Conservation (phyloP, 2,888 invertebrate species). For the Synergus umbraculus region DNA sequence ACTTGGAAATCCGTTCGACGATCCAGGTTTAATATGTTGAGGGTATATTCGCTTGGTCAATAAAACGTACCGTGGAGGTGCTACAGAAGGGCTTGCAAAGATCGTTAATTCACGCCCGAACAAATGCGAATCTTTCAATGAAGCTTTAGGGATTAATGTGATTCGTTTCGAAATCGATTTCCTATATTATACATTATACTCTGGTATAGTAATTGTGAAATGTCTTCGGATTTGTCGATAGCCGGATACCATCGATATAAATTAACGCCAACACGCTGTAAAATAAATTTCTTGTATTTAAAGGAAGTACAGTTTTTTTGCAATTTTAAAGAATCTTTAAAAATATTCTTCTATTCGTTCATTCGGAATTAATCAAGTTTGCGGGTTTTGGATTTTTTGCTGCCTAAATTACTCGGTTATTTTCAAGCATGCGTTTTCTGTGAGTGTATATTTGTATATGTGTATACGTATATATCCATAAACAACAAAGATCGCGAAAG, state of each 20-base stretch:
- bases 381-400: too few species aligned
- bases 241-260: background rate
- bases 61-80: slow-evolving; percentile 36
- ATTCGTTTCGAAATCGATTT: slow-evolving; percentile 26
- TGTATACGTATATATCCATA: background rate
- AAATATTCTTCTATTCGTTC: too few species aligned
- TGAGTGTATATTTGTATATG: background rate
- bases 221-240: slow-evolving; percentile 1
- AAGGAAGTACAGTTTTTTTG: background rate
- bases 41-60: slow-evolving; percentile 35
- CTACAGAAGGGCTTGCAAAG: slow-evolving; percentile 26
- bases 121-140: slow-evolving; percentile 34
- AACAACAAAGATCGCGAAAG: background rate
- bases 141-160: slow-evolving; percentile 21
- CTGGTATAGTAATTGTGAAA: slow-evolving; percentile 18
- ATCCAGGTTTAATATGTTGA: slow-evolving; percentile 40
- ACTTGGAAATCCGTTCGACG: slow-evolving; percentile 37
- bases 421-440: background rate
- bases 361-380: too few species aligned
- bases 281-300: background rate
- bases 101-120: slow-evolving; percentile 35
- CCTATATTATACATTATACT: slow-evolving; percentile 13
- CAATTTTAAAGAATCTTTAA: too few species aligned
- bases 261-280: background rate
- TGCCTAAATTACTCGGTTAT: background rate